phyloP scores from a whole-genome alignment of 2,113 vertebrate species.

The Passerina amoena region DNA sequence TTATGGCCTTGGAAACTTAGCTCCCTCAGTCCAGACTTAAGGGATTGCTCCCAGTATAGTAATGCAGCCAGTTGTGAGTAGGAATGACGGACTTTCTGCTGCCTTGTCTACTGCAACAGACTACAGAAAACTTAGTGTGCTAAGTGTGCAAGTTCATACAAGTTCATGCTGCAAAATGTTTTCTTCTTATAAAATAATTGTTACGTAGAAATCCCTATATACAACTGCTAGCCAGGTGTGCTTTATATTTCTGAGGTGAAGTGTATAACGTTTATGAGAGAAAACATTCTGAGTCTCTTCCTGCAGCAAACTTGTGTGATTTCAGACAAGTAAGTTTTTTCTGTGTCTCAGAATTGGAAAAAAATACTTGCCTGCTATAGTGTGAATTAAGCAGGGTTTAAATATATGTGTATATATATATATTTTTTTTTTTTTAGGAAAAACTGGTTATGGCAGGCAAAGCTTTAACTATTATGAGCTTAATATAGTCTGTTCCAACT shows the following conservation, averaged over 20 bases:
- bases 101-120: neutral
- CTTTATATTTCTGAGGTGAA: neutral
- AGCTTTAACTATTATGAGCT: conserved; percentile 17
- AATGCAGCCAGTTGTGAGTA: neutral
- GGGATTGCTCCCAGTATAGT: neutral
- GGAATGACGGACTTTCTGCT: neutral
- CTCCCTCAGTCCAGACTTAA: neutral
- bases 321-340: neutral
- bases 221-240: neutral
- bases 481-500: conserved; percentile 27
- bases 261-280: neutral
- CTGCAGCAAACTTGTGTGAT: neutral
- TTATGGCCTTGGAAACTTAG: neutral
- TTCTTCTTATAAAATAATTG: neutral
- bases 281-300: neutral
- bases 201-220: neutral
- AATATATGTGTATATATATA: neutral
- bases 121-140: neutral
- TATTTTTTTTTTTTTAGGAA: neutral
- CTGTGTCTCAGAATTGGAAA: neutral
- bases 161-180: neutral
- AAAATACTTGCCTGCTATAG: neutral
- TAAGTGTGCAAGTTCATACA: neutral
- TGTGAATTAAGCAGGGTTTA: neutral
- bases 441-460: conserved; percentile 3